Evolutionary conservation across 1,140 invertebrate genomes (phyloP), one percentile per base, ranked within the genome.

Genomic region (Steinernema feltiae): DNA sequence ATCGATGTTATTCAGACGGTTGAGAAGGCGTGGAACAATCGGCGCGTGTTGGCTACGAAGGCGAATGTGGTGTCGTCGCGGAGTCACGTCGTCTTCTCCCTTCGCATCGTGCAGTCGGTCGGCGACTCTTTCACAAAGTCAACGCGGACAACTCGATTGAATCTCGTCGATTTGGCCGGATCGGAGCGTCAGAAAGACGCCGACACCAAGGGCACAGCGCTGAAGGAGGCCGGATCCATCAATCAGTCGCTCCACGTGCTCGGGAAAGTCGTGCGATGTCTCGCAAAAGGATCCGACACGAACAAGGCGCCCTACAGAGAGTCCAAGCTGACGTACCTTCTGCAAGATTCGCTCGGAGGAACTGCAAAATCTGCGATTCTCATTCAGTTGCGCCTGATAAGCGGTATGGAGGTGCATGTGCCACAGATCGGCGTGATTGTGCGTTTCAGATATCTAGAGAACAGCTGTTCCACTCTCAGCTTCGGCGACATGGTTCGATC

Each of bases 281-380:
- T 96, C 48, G 88, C 92, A 29, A n/a, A n/a, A n/a, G n/a, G n/a
- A n/a, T 91, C 91, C 73, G 92, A 92, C 77, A 82, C 86, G 71
- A 76, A 27, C 12, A 63, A 63, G 24, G 90, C 95, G 69, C 93
- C 93, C 0, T 97, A 94, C 83, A 89, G 94, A 76, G 94, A 96
- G 87, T 94, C 93, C 1, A 94, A 95, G 85, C 88, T 96, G 1
- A 96, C 94, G 0, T 92, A 94, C 86, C 88, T 96, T 1, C 87
- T 97, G 29, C 93, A 93, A 90, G 93, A 93, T 30, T 92, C 91
- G 69, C 88, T 97, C 15, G 93, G 93, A 48, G 94, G 94, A 0
- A 95, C 94, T 87, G 93, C 93, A 0, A 95, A 95, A 88, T 95
- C 93, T 0, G 88, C 95, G 0, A 95, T 97, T n/a, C n/a, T n/a